Percentiles rank a stretch among this genome's conserved stretches.
Conservation (phyloP, 2,888 invertebrate genomes). For the Synergus japonicus region DNA sequence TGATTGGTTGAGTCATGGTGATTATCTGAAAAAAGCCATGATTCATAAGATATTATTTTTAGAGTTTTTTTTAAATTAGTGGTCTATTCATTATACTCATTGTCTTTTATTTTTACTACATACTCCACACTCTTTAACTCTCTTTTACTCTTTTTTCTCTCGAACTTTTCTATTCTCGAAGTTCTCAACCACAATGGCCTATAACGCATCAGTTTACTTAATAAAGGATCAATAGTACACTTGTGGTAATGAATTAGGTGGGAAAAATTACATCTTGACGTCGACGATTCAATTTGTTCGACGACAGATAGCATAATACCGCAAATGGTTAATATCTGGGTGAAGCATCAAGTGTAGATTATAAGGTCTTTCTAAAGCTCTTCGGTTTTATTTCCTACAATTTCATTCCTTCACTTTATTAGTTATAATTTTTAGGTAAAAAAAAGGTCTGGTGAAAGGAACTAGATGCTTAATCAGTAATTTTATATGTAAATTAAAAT, state of each 20-base stretch:
- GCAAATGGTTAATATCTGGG: neutral
- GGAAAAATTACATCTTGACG: conserved; percentile 2
- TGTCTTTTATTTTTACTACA: neutral
- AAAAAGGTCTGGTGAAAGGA: too few species aligned
- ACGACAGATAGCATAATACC: neutral
- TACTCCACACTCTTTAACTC: neutral
- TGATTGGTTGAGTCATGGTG: conserved; percentile 76
- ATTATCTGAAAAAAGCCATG: conserved; percentile 30
- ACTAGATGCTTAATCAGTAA: too few species aligned
- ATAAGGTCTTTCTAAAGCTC: neutral
- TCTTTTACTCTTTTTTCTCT: neutral
- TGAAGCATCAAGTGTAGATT: neutral
- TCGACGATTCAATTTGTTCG: neutral
- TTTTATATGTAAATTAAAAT: too few species aligned
- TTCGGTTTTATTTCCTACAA: neutral
- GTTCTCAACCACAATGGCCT: neutral
- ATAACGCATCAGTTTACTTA: neutral
- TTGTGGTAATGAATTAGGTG: neutral
- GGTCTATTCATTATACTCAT: neutral
- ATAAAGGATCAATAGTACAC: neutral
- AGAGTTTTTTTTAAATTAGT: too few species aligned
- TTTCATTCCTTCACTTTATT: neutral
- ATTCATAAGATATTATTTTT: neutral
- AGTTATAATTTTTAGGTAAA: neutral
- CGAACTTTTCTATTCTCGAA: neutral